These are phyloP conservation scores for Polydrusus pterygomalis DNA, from an alignment of 2,888 invertebrate genomes.

Conservation along the genomic window DNA sequence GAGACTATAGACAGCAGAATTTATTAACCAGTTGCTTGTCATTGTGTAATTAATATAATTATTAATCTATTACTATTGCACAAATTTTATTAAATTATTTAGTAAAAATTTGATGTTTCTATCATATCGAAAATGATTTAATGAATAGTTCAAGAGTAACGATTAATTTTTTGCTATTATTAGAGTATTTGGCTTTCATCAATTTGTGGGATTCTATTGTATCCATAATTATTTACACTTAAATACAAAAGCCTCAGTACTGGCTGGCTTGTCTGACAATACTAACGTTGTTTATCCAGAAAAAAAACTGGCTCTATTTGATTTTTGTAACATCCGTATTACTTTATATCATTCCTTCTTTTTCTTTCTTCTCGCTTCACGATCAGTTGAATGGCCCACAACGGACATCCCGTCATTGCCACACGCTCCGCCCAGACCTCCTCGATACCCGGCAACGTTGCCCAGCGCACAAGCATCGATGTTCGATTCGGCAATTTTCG, in stretches of 20 bases:
- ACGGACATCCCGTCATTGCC: conserved; percentile 15
- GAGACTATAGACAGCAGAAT: too few relatives aligned
- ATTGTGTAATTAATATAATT: too few relatives aligned
- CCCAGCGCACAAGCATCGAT: conserved; percentile 39
- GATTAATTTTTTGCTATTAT: too few relatives aligned
- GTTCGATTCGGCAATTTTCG: conserved; percentile 47
- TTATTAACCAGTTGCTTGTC: too few relatives aligned
- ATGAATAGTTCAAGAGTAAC: too few relatives aligned
- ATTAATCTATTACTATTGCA: too few relatives aligned
- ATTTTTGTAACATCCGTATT: conserved; percentile 25
- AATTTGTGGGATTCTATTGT: too few relatives aligned
- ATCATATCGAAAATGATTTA: too few relatives aligned
- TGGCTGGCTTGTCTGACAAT: not conserved
- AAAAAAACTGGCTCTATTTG: not conserved
- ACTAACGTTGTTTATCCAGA: not conserved
- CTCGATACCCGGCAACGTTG: conserved; percentile 40
- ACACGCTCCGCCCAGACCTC: conserved; percentile 31
- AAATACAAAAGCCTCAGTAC: not conserved
- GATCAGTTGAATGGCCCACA: conserved; percentile 19
- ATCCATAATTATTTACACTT: too few relatives aligned
- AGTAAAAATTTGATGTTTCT: too few relatives aligned
- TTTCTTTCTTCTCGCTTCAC: conserved; percentile 38
- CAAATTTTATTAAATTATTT: too few relatives aligned
- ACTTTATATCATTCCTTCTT: conserved; percentile 38
- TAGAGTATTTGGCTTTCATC: too few relatives aligned